Conservation (phyloP, 1,140 invertebrate species). For the Holcopasites calliopsidis region DNA sequence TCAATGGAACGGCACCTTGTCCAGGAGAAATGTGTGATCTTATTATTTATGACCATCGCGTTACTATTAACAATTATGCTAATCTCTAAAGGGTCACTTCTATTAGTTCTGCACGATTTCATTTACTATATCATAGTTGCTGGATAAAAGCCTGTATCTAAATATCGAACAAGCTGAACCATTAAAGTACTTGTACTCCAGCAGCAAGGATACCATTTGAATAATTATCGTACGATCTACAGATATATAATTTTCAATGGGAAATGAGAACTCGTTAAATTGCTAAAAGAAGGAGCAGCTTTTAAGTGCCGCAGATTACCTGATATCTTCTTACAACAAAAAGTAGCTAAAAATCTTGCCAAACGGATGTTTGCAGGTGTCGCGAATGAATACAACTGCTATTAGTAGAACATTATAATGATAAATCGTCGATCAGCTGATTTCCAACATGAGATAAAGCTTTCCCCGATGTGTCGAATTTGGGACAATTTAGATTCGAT, state of each 20-base stretch:
- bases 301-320: neutral
- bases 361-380: neutral
- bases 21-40: too few species aligned
- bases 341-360: neutral
- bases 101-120: too few species aligned
- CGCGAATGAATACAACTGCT: neutral
- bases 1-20: too few species aligned
- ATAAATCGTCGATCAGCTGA: neutral
- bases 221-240: neutral
- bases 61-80: too few species aligned
- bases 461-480: neutral
- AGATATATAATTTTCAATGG: neutral
- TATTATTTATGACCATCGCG: too few species aligned
- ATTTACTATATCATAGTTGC: too few species aligned
- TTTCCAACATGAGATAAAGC: neutral
- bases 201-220: too few species aligned
- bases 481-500: conserved; percentile 2
- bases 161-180: too few species aligned
- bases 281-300: neutral
- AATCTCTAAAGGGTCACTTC: too few species aligned
- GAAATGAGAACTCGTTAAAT: too few species aligned
- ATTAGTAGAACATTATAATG: neutral
- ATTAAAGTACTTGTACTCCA: too few species aligned
- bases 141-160: too few species aligned
- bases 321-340: neutral